Evolutionary conservation across 2,113 vertebrate species (phyloP), one percentile per base, ranked within the genome.

Genomic region (Xenopus laevis): DNA sequence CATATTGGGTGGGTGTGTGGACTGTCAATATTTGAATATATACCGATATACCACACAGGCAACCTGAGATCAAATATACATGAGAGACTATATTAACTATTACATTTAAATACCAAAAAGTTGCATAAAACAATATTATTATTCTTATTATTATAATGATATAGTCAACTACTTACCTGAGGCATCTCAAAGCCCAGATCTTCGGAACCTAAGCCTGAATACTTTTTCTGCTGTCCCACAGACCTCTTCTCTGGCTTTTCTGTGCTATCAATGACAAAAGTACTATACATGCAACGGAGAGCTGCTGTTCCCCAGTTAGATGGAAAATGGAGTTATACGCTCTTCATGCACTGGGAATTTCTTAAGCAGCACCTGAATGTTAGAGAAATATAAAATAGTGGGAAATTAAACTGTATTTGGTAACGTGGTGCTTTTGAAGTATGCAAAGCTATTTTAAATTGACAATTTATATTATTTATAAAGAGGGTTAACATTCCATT

Each of bases 121-220:
- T 27, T 27, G 23, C 4, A 27, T 27, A 27, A 27, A 27, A 27
- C 23, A 27, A 27, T 27, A 27, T 27, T 27, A 16, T 57, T 17
- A 13, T 27, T 20, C 0, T 20, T 27, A 27, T 27, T 27, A 16
- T 57, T 17, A 13, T 27, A 33, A 0, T 20, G 9, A 17, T 33
- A 47, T 15, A 62, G 10, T 6, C 11, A 21, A 23, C 62, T n/a
- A 81, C 85, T 88, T 92, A 98, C 97, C 95, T 96, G 96, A 96
- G 97, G 97, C 97, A 99, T 99, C 87, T 96, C 95, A 92, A 93
- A 91, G 87, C 90, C 92, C 91, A 91, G 91, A 89, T 93, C 85
- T 83, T 84, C 85, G 79, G 91, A 89, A 90, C 91, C 89, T 86
- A 89, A 86, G 81, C 81, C 87, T 89, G 91, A 95, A 92, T 87